Base-by-base conservation (phyloP, 1,140 invertebrate species). In the Diorhabda sublineata region DNA sequence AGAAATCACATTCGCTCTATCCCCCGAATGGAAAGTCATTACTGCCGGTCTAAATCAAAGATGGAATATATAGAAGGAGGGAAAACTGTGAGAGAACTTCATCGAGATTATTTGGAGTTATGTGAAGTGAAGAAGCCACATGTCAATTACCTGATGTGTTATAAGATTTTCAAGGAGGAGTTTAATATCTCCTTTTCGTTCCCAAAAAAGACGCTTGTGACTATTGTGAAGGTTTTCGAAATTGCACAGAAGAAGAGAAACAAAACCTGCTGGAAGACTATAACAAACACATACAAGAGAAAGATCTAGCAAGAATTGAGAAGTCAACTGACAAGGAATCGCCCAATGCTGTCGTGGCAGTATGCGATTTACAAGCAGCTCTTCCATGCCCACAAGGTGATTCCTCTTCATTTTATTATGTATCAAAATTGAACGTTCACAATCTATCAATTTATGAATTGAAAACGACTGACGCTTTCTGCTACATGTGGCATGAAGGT, bases 401-500 rank as follows among this genome's bases (percentile, higher is more conserved):
- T 47, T 60, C 66, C 45, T 74, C 69, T 44, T 47, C 58, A 44
- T 72, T 74, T 67, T 78, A 74, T 70, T 78, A 78, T 58, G 71
- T 68, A 59, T 71, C 69, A 44, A 77, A 76, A 64, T 69, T 79
- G 44, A 77, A 75, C 69, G 62, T 70, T 45, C 69, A 70, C 57
- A 79, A 78, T 66, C 76, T 77, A 41, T 78, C 77, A 3, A 59
- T 79, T 43, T 75, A 62, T 66, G 60, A 77, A 8, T 11, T 77
- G 3, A 56, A 73, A 66, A 67, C 11, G 45, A 70, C 67, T 26
- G 69, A 72, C 42, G 67, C 66, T 41, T n/a, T 68, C 8, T 80
- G 76, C 56, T 79, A 71, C 72, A 45, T 77, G 41, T 78, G 77
- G 76, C 64, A 80, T 67, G 78, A 80, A 71, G 66, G 66, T 8